phyloP scores from a whole-genome alignment of 2,888 invertebrate species.

The Epinotia nisella region DNA sequence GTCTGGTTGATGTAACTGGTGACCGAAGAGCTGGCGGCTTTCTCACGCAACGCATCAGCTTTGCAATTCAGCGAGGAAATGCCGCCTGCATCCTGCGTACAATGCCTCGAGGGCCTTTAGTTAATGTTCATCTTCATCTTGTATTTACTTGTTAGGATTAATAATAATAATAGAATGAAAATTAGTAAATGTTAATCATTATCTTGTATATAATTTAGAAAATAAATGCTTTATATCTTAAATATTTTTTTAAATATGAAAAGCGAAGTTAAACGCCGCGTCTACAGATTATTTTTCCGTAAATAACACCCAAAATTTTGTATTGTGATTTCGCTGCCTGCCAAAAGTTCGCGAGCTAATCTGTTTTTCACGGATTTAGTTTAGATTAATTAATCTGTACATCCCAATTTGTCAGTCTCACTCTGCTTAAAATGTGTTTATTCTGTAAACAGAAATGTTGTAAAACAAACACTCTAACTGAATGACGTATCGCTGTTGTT shows the following conservation, averaged over 20 bases:
- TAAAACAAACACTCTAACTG: constrained; percentile 20
- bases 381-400: constrained; percentile 41
- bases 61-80: too few relatives aligned
- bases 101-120: too few relatives aligned
- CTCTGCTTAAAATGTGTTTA: constrained; percentile 25
- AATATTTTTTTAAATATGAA: neutral
- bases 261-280: neutral
- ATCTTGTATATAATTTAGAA: too few relatives aligned
- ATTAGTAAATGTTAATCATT: too few relatives aligned
- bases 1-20: too few relatives aligned
- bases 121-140: too few relatives aligned
- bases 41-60: too few relatives aligned
- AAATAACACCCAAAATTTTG: constrained; percentile 10
- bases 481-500: constrained; percentile 41
- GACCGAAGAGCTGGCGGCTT: too few relatives aligned
- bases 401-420: constrained; percentile 36
- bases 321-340: constrained; percentile 27
- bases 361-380: constrained; percentile 39
- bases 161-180: too few relatives aligned
- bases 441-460: constrained; percentile 16
- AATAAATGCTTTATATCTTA: constrained; percentile 6
- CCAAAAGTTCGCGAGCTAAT: constrained; percentile 34
- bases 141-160: too few relatives aligned
- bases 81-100: too few relatives aligned
- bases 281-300: neutral